phyloP scores from a whole-genome alignment of 2,888 invertebrate genomes.

The Brenthis ino region DNA sequence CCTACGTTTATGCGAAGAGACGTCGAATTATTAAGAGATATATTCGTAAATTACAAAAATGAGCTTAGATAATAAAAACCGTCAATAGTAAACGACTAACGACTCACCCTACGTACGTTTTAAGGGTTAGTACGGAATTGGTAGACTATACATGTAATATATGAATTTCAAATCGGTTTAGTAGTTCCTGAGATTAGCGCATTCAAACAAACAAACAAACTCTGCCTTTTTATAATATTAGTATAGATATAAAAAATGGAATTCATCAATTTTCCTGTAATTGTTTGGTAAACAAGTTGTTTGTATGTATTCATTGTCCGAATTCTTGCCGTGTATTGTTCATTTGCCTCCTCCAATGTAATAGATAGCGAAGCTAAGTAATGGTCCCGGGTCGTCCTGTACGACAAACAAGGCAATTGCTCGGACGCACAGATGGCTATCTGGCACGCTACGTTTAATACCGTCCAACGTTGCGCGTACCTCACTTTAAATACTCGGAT shows the following conservation, averaged over 20 bases:
- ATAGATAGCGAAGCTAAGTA: slow-evolving; percentile 41
- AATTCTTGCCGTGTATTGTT: slow-evolving; percentile 31
- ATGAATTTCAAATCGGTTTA: no score
- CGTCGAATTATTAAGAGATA: slow-evolving; percentile 35
- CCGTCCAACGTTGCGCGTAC: slow-evolving; percentile 36
- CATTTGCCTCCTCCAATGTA: slow-evolving; percentile 51
- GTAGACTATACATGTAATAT: no score
- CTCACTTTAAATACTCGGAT: slow-evolving; percentile 39
- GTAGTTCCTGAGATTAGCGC: no score
- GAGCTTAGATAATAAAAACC: slow-evolving; percentile 1
- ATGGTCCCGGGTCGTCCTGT: slow-evolving; percentile 44
- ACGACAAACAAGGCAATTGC: slow-evolving; percentile 77
- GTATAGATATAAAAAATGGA: neutral
- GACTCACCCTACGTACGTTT: neutral
- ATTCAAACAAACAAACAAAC: no score
- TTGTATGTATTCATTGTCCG: slow-evolving; percentile 24
- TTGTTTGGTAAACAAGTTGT: slow-evolving; percentile 3
- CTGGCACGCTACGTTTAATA: slow-evolving; percentile 57
- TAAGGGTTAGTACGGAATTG: no score
- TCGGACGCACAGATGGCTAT: slow-evolving; percentile 64
- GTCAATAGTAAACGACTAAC: neutral
- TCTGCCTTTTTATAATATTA: no score
- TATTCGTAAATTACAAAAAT: slow-evolving; percentile 10
- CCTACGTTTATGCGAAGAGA: slow-evolving; percentile 43
- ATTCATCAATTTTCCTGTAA: slow-evolving; percentile 8